Evolutionary conservation across 1,140 invertebrate genomes (phyloP).

Genomic region (Helicoverpa armigera): DNA sequence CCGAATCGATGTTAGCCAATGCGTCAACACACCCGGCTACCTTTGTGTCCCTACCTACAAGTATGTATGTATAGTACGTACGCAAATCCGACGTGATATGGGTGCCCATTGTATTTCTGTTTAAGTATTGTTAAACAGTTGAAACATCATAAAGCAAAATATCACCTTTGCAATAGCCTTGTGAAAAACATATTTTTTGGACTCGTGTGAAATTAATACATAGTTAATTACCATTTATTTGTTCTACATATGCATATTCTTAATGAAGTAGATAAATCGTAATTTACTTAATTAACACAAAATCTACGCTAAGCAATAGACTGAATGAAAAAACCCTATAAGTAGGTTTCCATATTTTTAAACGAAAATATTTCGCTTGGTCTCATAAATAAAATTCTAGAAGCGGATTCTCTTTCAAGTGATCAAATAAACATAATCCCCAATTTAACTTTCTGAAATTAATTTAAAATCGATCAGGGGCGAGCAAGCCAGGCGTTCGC

Average conservation of each 20-base stretch:
- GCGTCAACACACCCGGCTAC: conserved; percentile 56
- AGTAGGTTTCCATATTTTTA: neutral
- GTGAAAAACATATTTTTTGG: too few relatives aligned
- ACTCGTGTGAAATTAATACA: neutral
- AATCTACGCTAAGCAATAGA: too few relatives aligned
- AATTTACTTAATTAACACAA: too few relatives aligned
- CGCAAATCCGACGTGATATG: conserved; percentile 27
- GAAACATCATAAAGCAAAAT: too few relatives aligned
- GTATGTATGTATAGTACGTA: neutral
- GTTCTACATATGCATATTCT: neutral
- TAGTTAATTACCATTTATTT: neutral
- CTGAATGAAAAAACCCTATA: too few relatives aligned
- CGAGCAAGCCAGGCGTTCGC: conserved; percentile 69
- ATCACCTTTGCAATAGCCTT: too few relatives aligned
- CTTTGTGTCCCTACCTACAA: conserved; percentile 20
- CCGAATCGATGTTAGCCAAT: conserved; percentile 58
- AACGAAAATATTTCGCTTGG: conserved; percentile 7
- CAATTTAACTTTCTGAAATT: conserved; percentile 85
- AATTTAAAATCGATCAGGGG: conserved; percentile 80
- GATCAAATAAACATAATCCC: conserved; percentile 81
- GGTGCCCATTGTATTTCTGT: neutral
- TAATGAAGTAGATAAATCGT: neutral
- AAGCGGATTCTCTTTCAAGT: conserved; percentile 53
- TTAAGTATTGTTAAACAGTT: neutral
- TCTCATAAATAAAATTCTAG: conserved; percentile 47